Conservation (phyloP, 1,140 invertebrate genomes). For the Asobara japonica region DNA sequence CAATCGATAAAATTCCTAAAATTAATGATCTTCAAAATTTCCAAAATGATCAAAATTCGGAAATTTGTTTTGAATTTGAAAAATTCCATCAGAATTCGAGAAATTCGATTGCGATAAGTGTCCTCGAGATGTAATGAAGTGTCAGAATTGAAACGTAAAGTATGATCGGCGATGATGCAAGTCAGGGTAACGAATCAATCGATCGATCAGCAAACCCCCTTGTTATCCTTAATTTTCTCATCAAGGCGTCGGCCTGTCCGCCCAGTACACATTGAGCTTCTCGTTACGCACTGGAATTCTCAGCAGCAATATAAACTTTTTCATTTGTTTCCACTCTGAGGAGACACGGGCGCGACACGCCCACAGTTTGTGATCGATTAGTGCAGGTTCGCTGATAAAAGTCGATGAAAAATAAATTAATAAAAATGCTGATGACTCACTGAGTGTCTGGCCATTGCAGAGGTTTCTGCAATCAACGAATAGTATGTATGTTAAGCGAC, state of each 20-base stretch:
- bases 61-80: too few species aligned
- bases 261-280: conserved; percentile 1
- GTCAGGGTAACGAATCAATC: conserved; percentile 4
- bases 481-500: too few species aligned
- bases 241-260: conserved; percentile 7
- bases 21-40: too few species aligned
- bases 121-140: not conserved
- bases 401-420: not conserved
- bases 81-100: too few species aligned
- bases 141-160: not conserved
- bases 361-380: not conserved
- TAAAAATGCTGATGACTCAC: not conserved
- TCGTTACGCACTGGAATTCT: conserved; percentile 10
- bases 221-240: conserved; percentile 14
- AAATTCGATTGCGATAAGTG: too few species aligned
- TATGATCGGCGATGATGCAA: not conserved
- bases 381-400: not conserved
- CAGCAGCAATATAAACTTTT: not conserved
- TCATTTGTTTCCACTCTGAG: not conserved
- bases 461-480: too few species aligned
- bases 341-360: conserved; percentile 1
- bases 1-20: too few species aligned
- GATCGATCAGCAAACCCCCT: conserved; percentile 5
- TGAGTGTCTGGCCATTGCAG: too few species aligned
- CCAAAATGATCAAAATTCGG: too few species aligned